A percentile compares a stretch with the other conserved stretches of the same genome.
These are phyloP conservation scores for Lethocerus indicus DNA, from an alignment of 1,140 invertebrate genomes.

Conservation along the genomic window DNA sequence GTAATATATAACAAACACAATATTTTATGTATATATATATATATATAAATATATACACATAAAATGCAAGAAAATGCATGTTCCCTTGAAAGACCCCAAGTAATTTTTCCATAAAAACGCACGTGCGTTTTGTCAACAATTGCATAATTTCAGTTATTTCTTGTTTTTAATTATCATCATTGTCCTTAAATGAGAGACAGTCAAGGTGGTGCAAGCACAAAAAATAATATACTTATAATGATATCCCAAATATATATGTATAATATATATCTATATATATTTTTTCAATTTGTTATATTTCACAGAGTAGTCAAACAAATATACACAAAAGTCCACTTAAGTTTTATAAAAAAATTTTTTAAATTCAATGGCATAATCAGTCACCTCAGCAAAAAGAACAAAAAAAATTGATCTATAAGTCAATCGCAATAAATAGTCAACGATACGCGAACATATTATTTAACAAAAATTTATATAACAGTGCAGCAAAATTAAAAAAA, in stretches of 20 bases:
- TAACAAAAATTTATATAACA: constrained; percentile 10
- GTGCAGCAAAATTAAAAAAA: constrained; percentile 11
- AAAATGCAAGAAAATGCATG: no score
- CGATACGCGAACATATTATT: constrained; percentile 9
- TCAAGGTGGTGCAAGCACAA: no score
- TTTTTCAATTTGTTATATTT: constrained; percentile 6
- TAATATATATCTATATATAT: constrained; percentile 11
- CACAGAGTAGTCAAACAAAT: constrained; percentile 11
- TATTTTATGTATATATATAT: no score
- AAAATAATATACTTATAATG: no score
- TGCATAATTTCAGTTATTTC: no score
- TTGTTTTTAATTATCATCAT: no score
- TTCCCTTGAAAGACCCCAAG: no score
- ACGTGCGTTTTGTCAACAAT: no score
- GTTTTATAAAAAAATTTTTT: constrained; percentile 5
- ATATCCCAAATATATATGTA: constrained; percentile 3
- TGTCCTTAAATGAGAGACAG: no score
- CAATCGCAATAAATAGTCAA: constrained; percentile 12
- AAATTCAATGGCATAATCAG: constrained; percentile 2
- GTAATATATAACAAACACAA: no score
- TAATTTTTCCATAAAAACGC: no score
- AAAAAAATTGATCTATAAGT: constrained; percentile 10
- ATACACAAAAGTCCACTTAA: constrained; percentile 7
- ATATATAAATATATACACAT: no score
- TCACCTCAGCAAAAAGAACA: constrained; percentile 6